Evolutionary conservation across 2,113 vertebrate species (phyloP).

Genomic region (Bubo blakistoni): DNA sequence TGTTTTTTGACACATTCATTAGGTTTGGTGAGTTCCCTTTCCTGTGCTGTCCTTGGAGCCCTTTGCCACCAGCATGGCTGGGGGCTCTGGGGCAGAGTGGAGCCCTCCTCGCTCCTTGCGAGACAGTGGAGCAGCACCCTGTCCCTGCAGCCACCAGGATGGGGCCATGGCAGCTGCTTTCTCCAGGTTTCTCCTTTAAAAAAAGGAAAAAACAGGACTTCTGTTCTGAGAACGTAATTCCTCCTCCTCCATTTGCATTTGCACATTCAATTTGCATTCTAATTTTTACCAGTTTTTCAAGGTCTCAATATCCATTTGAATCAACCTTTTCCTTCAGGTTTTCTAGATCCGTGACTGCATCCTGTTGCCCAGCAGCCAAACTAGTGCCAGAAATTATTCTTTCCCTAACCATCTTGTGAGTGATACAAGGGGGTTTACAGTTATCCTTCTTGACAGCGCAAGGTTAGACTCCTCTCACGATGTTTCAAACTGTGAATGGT

Average conservation of each 20-base stretch:
- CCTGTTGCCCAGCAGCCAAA: background rate
- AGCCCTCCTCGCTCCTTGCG: background rate
- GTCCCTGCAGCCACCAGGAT: background rate
- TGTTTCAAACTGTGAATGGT: background rate
- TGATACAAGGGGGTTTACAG: background rate
- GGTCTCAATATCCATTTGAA: constrained; percentile 4
- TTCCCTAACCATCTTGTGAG: background rate
- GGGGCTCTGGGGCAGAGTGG: background rate
- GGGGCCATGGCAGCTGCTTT: background rate
- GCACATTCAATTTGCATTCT: constrained; percentile 25
- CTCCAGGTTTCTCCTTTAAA: background rate
- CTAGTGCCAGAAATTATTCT: background rate
- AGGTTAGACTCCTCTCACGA: background rate
- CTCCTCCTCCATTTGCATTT: background rate
- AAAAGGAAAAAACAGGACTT: background rate
- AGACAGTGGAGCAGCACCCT: background rate
- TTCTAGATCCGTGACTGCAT: background rate
- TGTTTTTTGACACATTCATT: background rate
- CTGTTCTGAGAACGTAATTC: background rate
- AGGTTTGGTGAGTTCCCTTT: background rate
- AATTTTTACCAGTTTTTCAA: background rate
- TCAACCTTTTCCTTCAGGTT: constrained; percentile 26
- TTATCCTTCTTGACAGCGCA: background rate
- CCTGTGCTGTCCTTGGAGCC: background rate
- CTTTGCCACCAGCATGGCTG: background rate